Base-by-base conservation (phyloP, 2,113 vertebrate genomes). In the Colossoma macropomum region DNA sequence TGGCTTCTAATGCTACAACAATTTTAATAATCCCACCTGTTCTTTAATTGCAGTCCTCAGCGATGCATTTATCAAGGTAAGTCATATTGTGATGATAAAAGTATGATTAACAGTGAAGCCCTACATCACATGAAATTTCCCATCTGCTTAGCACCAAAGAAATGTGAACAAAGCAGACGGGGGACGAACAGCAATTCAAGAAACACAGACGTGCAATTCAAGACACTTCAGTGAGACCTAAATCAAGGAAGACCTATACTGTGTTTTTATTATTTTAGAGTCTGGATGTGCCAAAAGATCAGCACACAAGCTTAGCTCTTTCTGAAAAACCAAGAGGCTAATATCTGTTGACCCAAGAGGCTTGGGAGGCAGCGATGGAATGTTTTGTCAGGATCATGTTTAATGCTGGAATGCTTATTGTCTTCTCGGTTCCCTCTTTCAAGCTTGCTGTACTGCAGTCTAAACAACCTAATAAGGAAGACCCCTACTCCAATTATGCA, bases 341-440 rank as follows among this genome's bases (percentile, higher is more conserved):
- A 52, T 23, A 63, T 27, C 38, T 81, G 78, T 60, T 77, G 73
- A 85, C 72, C 56, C 16, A 27, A 30, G 84, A 34, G 25, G 62
- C 68, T 69, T 68, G 63, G 78, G 71, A 85, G 28, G 28, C 56
- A 32, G 60, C 9, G 16, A 5, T 75, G 74, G 82, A 84, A 80
- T 84, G 82, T 84, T 84, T 81, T 70, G 38, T 63, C 52, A 69
- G 80, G 86, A 79, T 84, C 30, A 72, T 78, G 77, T 81, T 83
- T 77, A 84, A 71, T 56, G 54, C 59, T 48, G 70, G 70, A 65
- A 66, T 38, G 17, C 50, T 82, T 28, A 28, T 59, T 70, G 48
- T 68, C 30, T 28, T 70, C 63, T 48, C 56, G 30, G n/a, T 25
- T 56, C 10, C 19, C 34, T n/a, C 68, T n/a, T n/a, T 70, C 34